Percentiles rank a stretch among this genome's conserved stretches.
phyloP scores from a whole-genome alignment of 30 jellyfish, hydroid and myxozoan species.

The Aurelia aurita complex sp. Pacific region DNA sequence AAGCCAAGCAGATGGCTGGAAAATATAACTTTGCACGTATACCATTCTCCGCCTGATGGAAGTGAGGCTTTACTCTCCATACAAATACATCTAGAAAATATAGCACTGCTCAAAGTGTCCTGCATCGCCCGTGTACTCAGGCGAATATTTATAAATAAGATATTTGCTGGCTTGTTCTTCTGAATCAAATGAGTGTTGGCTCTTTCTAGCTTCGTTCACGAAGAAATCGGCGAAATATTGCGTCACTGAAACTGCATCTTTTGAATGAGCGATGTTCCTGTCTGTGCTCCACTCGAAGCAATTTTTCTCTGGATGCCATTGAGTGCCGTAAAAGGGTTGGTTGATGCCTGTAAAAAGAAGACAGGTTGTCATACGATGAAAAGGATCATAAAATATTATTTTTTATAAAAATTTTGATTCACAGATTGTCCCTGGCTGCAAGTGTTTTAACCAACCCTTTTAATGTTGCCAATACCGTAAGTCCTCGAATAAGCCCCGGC shows the following conservation, averaged over 20 bases:
- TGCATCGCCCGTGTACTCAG: slow-evolving; percentile 54
- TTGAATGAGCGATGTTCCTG: slow-evolving; percentile 77
- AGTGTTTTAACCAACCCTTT: no score
- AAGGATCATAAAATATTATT: no score
- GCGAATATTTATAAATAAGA: slow-evolving; percentile 64
- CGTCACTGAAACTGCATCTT: slow-evolving; percentile 69
- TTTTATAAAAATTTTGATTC: no score
- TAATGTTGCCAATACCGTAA: no score
- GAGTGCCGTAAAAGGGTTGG: slow-evolving; percentile 89
- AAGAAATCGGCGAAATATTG: slow-evolving; percentile 87
- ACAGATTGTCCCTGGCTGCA: no score
- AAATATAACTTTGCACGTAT: background rate
- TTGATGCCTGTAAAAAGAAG: slow-evolving; percentile 53
- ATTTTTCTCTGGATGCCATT: slow-evolving; percentile 98
- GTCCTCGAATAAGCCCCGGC: no score
- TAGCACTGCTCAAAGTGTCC: slow-evolving; percentile 86
- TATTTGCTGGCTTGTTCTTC: slow-evolving; percentile 52
- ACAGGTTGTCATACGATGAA: background rate
- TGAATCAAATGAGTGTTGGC: slow-evolving; percentile 59
- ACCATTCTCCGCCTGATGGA: background rate
- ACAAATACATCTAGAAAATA: slow-evolving; percentile 16
- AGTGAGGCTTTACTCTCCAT: background rate
- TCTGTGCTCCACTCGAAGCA: slow-evolving; percentile 63
- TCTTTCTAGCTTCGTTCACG: slow-evolving; percentile 87
- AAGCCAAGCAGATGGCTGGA: no score